Conservation (phyloP, 2,113 vertebrate genomes). For the Hystrix cristata region DNA sequence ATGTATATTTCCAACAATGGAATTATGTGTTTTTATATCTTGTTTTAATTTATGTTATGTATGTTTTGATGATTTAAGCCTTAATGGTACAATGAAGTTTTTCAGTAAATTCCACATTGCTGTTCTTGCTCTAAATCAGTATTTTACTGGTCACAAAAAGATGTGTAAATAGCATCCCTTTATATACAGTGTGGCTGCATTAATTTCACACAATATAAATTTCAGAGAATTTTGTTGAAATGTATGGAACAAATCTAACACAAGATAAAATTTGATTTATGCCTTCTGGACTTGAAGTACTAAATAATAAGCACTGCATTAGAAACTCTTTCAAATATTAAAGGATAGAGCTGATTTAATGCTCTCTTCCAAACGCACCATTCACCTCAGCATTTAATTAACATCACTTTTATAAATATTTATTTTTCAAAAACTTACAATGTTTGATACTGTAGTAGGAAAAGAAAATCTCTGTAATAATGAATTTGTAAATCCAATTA, state of each 20-base stretch:
- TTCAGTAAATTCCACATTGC: not conserved
- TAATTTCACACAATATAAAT: not conserved
- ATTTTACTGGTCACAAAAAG: not conserved
- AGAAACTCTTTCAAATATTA: not conserved
- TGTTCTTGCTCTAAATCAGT: not conserved
- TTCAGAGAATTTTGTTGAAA: not conserved
- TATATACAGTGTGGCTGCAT: not conserved
- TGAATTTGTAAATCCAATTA: not conserved
- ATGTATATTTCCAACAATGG: not conserved
- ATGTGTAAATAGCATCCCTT: not conserved
- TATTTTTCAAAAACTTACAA: not conserved
- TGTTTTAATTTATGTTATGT: not conserved
- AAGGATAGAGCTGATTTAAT: not conserved
- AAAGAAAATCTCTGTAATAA: not conserved
- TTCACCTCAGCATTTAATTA: not conserved
- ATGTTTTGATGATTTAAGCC: not conserved
- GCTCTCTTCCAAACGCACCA: not conserved
- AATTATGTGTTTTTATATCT: not conserved
- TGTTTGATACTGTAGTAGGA: not conserved
- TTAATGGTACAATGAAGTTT: not conserved
- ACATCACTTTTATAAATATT: not conserved
- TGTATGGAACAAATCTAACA: not conserved
- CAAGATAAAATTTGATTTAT: not conserved
- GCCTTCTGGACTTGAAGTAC: not conserved
- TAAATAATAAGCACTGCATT: not conserved